These are phyloP conservation scores for Tragelaphus oryx DNA, from an alignment of 2,797 vertebrate species.

Conservation along the genomic window DNA sequence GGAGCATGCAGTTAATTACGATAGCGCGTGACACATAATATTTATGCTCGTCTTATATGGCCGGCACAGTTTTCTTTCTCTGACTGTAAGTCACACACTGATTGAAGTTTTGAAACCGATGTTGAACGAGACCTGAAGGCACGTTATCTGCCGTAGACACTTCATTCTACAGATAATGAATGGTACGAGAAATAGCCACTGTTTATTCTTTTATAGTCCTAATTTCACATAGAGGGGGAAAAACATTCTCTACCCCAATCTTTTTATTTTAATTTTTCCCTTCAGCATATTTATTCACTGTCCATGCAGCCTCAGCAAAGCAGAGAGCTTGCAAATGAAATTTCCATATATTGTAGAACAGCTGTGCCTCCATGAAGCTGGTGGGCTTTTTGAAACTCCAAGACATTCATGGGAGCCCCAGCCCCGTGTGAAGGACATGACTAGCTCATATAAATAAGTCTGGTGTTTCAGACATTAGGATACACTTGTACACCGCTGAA, in stretches of 20 bases:
- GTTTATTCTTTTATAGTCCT: constrained; percentile 63
- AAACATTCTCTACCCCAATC: constrained; percentile 8
- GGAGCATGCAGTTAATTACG: constrained; percentile 83
- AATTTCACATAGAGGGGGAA: constrained; percentile 58
- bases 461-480: not conserved
- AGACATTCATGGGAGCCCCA: not conserved
- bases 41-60: constrained; percentile 75
- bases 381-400: not conserved
- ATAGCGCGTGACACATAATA: constrained; percentile 81
- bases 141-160: constrained; percentile 41
- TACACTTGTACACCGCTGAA: not conserved
- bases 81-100: constrained; percentile 76
- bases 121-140: constrained; percentile 64
- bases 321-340: not conserved
- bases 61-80: constrained; percentile 76
- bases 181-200: constrained; percentile 45
- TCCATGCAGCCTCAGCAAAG: not conserved
- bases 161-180: constrained; percentile 74
- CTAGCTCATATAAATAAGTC: not conserved
- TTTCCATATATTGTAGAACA: not conserved
- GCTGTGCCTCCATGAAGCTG: not conserved
- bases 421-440: not conserved
- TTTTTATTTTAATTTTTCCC: not conserved
- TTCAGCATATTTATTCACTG: not conserved
- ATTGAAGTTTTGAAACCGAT: constrained; percentile 77